phyloP scores from a whole-genome alignment of 2,888 invertebrate species.

The Mylabris sibirica region DNA sequence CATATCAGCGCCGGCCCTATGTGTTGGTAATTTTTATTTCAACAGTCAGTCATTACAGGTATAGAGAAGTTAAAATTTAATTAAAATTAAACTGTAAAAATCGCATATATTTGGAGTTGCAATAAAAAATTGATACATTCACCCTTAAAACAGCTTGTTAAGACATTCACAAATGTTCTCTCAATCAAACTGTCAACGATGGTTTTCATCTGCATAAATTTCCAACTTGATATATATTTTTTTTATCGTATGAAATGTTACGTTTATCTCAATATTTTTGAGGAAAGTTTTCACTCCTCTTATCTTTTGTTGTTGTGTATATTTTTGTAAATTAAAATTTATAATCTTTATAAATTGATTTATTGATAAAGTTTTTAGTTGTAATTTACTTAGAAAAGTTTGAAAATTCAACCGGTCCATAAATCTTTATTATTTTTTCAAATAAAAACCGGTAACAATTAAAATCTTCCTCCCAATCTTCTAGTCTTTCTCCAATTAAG shows the following conservation, averaged over 20 bases:
- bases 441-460: neutral
- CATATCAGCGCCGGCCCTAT: too few species aligned
- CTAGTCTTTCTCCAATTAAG: too few species aligned
- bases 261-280: neutral
- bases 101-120: too few species aligned
- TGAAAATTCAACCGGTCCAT: constrained; percentile 18
- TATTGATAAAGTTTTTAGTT: constrained; percentile 36
- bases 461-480: neutral
- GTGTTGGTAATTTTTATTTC: too few species aligned
- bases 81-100: too few species aligned
- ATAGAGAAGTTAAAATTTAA: too few species aligned
- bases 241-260: neutral
- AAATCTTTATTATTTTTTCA: neutral
- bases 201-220: neutral
- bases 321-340: constrained; percentile 25
- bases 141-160: too few species aligned
- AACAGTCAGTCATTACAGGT: too few species aligned
- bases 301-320: neutral
- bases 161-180: neutral
- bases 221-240: neutral
- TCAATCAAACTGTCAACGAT: neutral
- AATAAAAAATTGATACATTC: too few species aligned
- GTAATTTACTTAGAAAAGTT: constrained; percentile 36
- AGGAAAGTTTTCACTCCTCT: neutral
- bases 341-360: constrained; percentile 37